A percentile compares a stretch with the other conserved stretches of the same genome.
Evolutionary conservation across 2,113 vertebrate species (phyloP).

Genomic region (Tenrec ecaudatus): DNA sequence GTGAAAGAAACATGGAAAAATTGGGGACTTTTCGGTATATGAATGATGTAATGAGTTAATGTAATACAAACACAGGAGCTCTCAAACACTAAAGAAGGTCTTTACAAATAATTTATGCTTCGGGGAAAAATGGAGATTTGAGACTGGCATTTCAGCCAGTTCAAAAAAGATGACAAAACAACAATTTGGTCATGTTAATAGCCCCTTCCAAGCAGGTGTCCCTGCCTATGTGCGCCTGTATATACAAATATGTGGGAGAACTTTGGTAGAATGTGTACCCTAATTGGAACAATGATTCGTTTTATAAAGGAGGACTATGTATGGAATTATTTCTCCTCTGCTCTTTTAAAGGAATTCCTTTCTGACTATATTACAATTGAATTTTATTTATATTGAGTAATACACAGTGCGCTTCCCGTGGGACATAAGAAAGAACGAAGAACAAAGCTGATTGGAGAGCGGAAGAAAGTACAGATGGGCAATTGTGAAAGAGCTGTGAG

Average conservation of each 20-base stretch:
- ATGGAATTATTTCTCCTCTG: not conserved
- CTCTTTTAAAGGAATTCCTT: not conserved
- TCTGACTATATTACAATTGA: not conserved
- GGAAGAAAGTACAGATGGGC: no score
- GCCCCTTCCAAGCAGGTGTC: not conserved
- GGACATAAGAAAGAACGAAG: not conserved
- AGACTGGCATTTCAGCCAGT: not conserved
- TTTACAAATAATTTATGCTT: not conserved
- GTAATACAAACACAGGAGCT: not conserved
- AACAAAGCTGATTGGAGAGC: not conserved
- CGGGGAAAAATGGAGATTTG: not conserved
- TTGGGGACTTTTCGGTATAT: not conserved
- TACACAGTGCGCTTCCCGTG: not conserved
- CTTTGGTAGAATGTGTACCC: not conserved
- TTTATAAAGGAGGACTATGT: not conserved
- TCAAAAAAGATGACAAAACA: not conserved
- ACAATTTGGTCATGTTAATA: not conserved
- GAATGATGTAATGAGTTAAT: not conserved
- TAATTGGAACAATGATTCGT: not conserved
- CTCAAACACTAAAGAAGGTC: not conserved
- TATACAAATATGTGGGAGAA: not conserved
- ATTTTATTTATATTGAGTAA: conserved; percentile 8
- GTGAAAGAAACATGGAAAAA: not conserved
- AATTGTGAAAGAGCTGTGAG: not conserved
- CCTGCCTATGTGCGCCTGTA: no score